A percentile compares a stretch with the other conserved stretches of the same genome.
Conservation (phyloP, 2,113 vertebrate species). For the Pholis gunnellus region DNA sequence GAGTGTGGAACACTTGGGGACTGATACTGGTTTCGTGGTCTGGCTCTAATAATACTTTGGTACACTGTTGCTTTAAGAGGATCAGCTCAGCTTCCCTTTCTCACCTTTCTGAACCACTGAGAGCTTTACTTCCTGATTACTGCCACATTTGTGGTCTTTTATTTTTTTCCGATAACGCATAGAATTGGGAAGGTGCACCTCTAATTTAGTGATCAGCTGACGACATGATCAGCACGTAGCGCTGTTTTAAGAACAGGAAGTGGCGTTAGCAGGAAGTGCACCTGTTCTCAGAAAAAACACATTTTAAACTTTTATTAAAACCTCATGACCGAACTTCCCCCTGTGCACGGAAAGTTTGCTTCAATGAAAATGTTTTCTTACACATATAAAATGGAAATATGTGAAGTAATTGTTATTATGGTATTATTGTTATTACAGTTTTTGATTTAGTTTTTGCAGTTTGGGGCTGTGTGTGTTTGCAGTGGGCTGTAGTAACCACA, state of each 20-base stretch:
- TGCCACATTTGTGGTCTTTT: too few relatives aligned
- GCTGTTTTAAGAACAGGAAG: constrained; percentile 4
- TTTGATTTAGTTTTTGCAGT: not conserved
- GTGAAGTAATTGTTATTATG: not conserved
- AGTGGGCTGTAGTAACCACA: constrained; percentile 24
- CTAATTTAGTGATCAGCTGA: not conserved
- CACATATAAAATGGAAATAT: not conserved
- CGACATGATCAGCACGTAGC: not conserved
- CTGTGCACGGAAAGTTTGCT: not conserved
- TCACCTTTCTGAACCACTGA: not conserved
- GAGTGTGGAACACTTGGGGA: not conserved
- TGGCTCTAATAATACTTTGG: not conserved
- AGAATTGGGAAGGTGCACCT: not conserved
- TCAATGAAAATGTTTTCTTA: not conserved
- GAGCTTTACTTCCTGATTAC: not conserved
- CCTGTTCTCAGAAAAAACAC: constrained; percentile 43
- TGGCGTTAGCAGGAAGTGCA: constrained; percentile 11
- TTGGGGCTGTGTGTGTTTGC: not conserved
- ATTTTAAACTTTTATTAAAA: constrained; percentile 54
- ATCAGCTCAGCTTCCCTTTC: not conserved
- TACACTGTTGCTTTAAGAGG: not conserved
- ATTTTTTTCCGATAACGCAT: not conserved
- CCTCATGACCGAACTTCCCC: constrained; percentile 28
- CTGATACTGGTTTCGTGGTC: not conserved
- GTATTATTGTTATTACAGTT: not conserved